phyloP scores from a whole-genome alignment of 2,797 vertebrate species.

The Odontamblyopus rebecca region DNA sequence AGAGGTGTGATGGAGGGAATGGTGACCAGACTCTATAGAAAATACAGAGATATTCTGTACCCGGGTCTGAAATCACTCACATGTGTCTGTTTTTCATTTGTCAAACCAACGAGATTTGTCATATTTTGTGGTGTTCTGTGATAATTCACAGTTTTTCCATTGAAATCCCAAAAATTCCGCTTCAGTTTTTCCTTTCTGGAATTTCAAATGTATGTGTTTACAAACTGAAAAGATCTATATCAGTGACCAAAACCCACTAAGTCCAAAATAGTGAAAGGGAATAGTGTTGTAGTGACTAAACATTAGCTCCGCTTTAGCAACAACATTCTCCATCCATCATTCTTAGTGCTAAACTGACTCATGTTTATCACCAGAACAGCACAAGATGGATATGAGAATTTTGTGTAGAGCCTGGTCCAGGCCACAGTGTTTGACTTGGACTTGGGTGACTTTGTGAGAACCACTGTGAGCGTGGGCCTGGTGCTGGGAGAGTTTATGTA shows the following conservation, averaged over 20 bases:
- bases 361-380: slow-evolving; percentile 1
- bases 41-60: too few species aligned
- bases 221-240: background rate
- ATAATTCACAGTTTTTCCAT: too few species aligned
- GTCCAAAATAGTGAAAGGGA: background rate
- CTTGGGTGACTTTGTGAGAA: background rate
- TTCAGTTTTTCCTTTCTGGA: too few species aligned
- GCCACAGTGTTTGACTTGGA: background rate
- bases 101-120: too few species aligned
- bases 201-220: background rate
- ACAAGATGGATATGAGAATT: background rate
- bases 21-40: too few species aligned
- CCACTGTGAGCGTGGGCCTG: background rate
- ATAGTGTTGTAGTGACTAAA: background rate
- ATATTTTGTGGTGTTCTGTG: too few species aligned
- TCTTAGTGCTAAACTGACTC: background rate
- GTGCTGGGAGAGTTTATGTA: background rate
- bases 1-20: too few species aligned
- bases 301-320: slow-evolving; percentile 1
- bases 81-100: too few species aligned
- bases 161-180: too few species aligned
- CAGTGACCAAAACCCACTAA: background rate
- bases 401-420: background rate
- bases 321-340: background rate
- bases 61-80: too few species aligned